Evolutionary conservation across 1,140 invertebrate species (phyloP), one percentile per base, ranked within the genome.

Genomic region (Elymnias hypermnestra): DNA sequence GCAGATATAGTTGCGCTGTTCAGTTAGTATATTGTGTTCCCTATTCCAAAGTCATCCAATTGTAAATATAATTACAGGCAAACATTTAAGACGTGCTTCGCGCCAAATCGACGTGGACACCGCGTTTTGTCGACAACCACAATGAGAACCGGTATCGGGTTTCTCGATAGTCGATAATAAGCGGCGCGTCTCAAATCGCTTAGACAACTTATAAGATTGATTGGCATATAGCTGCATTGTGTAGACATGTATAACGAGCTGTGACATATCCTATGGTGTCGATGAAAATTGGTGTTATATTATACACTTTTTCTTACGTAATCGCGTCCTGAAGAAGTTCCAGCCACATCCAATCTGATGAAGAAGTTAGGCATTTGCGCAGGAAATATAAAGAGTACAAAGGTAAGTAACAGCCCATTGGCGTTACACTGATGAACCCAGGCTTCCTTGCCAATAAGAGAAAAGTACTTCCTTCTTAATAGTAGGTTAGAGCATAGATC

Each of bases 201-300:
- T 21, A 19, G 61, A 64, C 61, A 49, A 47, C 12, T 44, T 49
- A 60, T 60, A 45, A 61, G 57, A 64, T 61, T 64, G 62, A 64
- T 55, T 64, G 62, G 52, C 62, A 37, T 53, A 23, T 60, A 37
- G 25, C 21, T 37, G 31, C 43, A 53, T 36, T 23, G 39, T 57
- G 45, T 53, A 29, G 58, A 64, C 46, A 42, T 35, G 33, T 47
- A 53, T 52, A 62, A 54, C 54, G 44, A 53, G 52, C 37, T 58
- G 52, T 44, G 49, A 56, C 52, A 19, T 49, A 28, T 49, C 39
- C 44, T 36, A 41, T 43, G 40, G 12, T 31, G 38, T 26, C 7
- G 13, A 7, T 33, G 7, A 2, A 21, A 33, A 33, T 15, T 15
- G 15, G 29, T 15, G 29, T 8, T 33, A 9, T 33, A 15, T 33